Conservation (phyloP, 2,113 vertebrate species). For the Melierax canorus region DNA sequence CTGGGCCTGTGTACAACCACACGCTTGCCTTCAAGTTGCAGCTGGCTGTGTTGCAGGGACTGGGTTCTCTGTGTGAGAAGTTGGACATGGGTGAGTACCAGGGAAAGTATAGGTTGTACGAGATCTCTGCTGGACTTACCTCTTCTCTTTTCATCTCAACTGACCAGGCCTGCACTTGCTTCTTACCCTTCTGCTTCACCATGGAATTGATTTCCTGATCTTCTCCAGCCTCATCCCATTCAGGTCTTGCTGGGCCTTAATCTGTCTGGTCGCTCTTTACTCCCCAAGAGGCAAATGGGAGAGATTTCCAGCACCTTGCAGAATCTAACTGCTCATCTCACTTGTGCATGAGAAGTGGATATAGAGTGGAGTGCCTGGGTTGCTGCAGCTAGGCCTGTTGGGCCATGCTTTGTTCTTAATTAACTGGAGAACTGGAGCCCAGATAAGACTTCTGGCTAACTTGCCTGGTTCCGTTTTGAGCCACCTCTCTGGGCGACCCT, state of each 20-base stretch:
- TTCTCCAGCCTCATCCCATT: background rate
- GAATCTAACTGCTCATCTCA: background rate
- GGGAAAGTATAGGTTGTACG: rapidly evolving
- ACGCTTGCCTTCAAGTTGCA: slow-evolving; percentile 90
- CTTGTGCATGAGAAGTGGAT: background rate
- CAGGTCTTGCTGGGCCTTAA: background rate
- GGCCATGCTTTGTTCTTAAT: background rate
- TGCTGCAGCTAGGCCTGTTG: background rate
- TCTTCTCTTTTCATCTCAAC: background rate
- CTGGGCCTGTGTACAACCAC: slow-evolving; percentile 85
- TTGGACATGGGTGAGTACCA: slow-evolving; percentile 85
- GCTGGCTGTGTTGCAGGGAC: slow-evolving; percentile 85
- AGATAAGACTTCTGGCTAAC: background rate
- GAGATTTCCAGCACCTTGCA: background rate
- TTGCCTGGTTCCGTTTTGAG: background rate
- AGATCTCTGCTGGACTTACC: background rate
- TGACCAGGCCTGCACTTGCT: background rate
- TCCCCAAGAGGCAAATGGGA: background rate
- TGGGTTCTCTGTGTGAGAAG: slow-evolving; percentile 83
- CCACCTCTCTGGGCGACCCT: background rate
- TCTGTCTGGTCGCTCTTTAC: background rate
- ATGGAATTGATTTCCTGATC: background rate
- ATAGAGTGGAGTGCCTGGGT: rapidly evolving
- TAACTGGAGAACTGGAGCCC: background rate
- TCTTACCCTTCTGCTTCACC: background rate